Conservation (phyloP, 2,113 vertebrate genomes). For the Crypturellus undulatus region DNA sequence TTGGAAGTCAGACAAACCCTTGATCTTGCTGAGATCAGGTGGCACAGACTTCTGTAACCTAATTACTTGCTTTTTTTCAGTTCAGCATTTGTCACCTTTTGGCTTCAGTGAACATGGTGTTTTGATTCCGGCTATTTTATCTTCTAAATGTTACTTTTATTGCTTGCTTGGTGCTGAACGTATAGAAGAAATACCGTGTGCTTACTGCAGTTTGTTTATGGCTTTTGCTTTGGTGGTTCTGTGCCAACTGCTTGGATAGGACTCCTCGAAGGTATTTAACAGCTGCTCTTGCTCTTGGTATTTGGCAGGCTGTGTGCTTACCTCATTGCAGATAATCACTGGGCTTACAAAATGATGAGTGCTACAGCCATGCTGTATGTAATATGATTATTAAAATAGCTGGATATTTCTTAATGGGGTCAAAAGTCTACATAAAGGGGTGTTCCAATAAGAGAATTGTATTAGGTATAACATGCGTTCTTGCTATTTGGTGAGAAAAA, state of each 20-base stretch:
- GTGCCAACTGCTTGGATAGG: neutral
- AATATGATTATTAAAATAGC: neutral
- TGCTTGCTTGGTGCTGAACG: neutral
- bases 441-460: neutral
- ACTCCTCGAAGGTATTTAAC: neutral
- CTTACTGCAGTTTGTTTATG: neutral
- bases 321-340: neutral
- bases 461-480: neutral
- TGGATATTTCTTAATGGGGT: neutral
- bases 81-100: neutral
- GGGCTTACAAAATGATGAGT: neutral
- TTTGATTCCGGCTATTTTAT: neutral
- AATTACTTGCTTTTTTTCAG: neutral
- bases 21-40: neutral
- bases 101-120: neutral
- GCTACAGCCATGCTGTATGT: neutral
- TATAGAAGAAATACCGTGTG: neutral
- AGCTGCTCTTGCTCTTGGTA: neutral
- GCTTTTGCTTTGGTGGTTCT: neutral
- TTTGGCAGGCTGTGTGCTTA: neutral
- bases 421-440: neutral
- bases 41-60: neutral
- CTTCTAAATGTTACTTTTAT: neutral
- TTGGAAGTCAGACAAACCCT: neutral
- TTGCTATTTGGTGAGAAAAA: neutral